phyloP scores from a whole-genome alignment of 2,113 vertebrate genomes.

The Neogale vison region DNA sequence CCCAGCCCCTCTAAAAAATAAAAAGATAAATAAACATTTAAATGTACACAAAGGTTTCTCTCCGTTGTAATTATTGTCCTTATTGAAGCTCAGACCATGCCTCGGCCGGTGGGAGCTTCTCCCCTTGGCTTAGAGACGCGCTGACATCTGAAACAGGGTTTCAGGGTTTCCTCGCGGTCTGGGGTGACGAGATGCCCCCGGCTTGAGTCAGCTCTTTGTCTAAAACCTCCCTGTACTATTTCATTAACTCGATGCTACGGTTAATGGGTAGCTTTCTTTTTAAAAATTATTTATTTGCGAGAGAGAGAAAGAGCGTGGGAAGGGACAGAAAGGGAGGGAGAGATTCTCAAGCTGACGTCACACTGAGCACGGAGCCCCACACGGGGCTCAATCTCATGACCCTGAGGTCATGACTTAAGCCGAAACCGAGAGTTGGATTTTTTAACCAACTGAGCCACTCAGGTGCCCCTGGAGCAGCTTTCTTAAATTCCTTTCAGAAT shows the following conservation, averaged over 20 bases:
- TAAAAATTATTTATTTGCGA: background rate
- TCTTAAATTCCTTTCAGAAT: background rate
- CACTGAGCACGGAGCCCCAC: background rate
- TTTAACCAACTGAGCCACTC: background rate
- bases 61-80: background rate
- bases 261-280: background rate
- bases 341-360: background rate
- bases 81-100: background rate
- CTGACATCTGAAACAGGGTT: background rate
- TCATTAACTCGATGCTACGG: background rate
- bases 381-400: too few species aligned
- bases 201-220: background rate
- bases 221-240: background rate
- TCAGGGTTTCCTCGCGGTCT: background rate
- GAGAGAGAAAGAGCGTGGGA: background rate
- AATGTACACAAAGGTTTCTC: background rate
- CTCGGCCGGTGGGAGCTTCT: background rate
- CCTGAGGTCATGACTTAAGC: background rate
- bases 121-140: background rate
- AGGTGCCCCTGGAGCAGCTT: background rate
- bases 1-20: background rate
- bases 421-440: background rate
- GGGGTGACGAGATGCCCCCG: background rate
- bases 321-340: background rate
- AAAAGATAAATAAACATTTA: background rate